Base-by-base conservation (phyloP, 2,113 vertebrate species). In the Pyrgilauda ruficollis region DNA sequence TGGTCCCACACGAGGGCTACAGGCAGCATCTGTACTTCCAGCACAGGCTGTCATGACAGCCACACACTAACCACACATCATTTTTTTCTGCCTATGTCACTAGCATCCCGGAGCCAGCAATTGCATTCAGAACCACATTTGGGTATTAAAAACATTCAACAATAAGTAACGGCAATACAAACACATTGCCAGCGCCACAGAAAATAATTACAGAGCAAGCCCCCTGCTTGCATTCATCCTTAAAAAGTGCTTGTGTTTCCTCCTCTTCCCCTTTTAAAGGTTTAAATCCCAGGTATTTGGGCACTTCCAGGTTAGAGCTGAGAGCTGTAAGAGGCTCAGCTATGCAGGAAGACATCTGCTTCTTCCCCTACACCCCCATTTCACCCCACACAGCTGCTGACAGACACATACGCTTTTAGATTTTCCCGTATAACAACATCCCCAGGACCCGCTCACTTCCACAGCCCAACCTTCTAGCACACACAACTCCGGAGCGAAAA, bases 41-140 rank as follows among this genome's bases (percentile, higher is more conserved):
- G 81, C 70, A 58, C 52, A 23, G 50, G 3, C 84, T 92, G 80
- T 43, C 23, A 3, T 37, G 84, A 89, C 73, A 77, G 92, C 58
- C 91, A 68, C 86, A 39, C 6, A 20, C n/a, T 6, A 61, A 76
- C 63, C 26, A 1, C 87, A 52, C 68, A 76, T 39, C 10, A 74
- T 89, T 77, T 96, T 84, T 83, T 79, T 74, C 81, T 75, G 80
- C 33, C 91, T 91, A 53, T 84, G 77, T 87, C 94, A 87, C 73
- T 61, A 52, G 39, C 67, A 91, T 17, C 75, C 41, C 35, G 3
- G 70, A 88, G 96, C 87, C 92, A 91, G 78, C 53, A 84, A 82
- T 91, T 22, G 44, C 52, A 91, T 75, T 78, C 78, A 82, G 62
- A 91, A 75, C 74, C 56, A 18, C 75, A 73, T 68, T 0, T 70